These are phyloP conservation scores for Aethina tumida DNA, from an alignment of 1,140 invertebrate genomes.

Conservation along the genomic window DNA sequence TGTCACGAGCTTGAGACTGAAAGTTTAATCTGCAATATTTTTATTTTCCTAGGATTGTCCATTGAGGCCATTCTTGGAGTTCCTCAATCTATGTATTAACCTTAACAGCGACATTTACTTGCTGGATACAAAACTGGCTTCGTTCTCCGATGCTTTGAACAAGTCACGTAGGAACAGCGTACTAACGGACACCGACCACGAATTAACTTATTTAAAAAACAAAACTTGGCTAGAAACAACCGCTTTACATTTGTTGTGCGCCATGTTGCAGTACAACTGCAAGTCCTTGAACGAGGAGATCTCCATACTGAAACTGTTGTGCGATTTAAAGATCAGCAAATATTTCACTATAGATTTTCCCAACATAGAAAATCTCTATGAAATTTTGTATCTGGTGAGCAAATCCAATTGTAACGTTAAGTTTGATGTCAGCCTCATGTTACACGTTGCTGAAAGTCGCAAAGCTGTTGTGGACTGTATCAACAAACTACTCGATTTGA, in stretches of 20 bases:
- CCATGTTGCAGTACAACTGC: constrained; percentile 42
- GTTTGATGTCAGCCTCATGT: constrained; percentile 31
- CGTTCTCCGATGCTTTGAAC: constrained; percentile 22
- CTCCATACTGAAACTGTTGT: constrained; percentile 13
- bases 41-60: constrained; percentile 45
- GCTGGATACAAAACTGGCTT: constrained; percentile 18
- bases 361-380: constrained; percentile 40
- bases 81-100: constrained; percentile 34
- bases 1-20: no score
- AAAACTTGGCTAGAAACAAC: constrained; percentile 45
- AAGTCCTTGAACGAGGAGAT: constrained; percentile 45
- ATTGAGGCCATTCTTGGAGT: constrained; percentile 42
- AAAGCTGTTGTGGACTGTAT: constrained; percentile 40
- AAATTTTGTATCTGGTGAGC: constrained; percentile 41
- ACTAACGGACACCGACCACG: constrained; percentile 27
- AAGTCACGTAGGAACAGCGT: constrained; percentile 21
- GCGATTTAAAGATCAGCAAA: constrained; percentile 20
- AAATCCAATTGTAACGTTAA: constrained; percentile 32
- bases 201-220: constrained; percentile 29
- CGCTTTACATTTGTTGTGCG: constrained; percentile 42
- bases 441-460: constrained; percentile 27
- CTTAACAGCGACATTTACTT: constrained; percentile 23
- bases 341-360: constrained; percentile 43
- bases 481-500: constrained; percentile 37
- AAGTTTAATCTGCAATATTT: no score